Base-by-base conservation (phyloP, 2,888 invertebrate genomes). In the Tipula unca region DNA sequence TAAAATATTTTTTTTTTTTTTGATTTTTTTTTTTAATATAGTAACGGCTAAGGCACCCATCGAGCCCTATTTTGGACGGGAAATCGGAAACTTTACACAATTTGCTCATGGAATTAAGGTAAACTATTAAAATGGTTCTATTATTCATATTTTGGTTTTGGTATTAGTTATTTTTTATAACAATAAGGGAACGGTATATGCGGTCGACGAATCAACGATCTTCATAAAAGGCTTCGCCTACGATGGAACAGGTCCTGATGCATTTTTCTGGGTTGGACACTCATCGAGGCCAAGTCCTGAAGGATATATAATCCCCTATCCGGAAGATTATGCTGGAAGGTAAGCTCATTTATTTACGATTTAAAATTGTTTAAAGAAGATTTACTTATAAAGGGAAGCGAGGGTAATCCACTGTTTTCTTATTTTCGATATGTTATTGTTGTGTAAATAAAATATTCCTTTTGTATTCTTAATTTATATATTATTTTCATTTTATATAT, bases 251-350 rank as follows among this genome's bases (percentile, higher is more conserved):
- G 97, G 95, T 8, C 96, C 97, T 86, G 96, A 96, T 89, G 96
- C 97, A 0, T 96, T 94, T 91, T 97, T 97, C 92, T 97, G 97
- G 97, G 95, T 96, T 86, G 97, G 97, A 14, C 96, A 95, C 89
- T 94, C 95, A 3, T 93, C 94, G 0, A 93, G 95, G 87, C 97
- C 97, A 1, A 94, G 94, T 87, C 96, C 96, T 25, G 95, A 95
- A 85, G 97, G 97, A 86, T 94, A 93, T 87, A 94, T 96, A 86
- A 95, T 97, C 89, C 96, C 97, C 25, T 97, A 96, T 90, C 97
- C 97, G 36, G 96, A 97, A 89, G 95, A 96, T 89, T 96, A 95
- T 90, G 92, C 92, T 86, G 95, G 94, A 89, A 94, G 95, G 97
- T 96, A 90, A 93, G 94, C 90, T 88, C 0, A 4, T 29, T 85